A percentile compares a stretch with the other conserved stretches of the same genome.
These are phyloP conservation scores for Drepana falcataria DNA, from an alignment of 2,888 invertebrate species.

Conservation along the genomic window DNA sequence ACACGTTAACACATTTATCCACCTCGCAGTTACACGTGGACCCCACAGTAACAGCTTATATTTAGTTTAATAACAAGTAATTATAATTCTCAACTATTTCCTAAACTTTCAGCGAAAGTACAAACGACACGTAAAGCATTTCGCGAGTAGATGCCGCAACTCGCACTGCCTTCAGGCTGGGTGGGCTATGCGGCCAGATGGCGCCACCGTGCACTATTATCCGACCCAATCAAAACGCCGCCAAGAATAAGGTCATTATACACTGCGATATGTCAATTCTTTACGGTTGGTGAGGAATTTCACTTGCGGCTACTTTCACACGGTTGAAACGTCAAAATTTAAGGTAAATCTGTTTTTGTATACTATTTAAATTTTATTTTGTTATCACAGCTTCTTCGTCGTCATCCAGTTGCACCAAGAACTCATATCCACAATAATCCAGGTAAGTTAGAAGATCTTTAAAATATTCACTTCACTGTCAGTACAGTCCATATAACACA, in stretches of 20 bases:
- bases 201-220: slow-evolving; percentile 45
- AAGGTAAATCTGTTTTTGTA: slow-evolving; percentile 35
- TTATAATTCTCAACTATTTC: slow-evolving; percentile 34
- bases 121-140: slow-evolving; percentile 68
- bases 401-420: slow-evolving; percentile 25
- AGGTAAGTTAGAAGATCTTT: slow-evolving; percentile 31
- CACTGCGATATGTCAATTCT: slow-evolving; percentile 27
- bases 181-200: slow-evolving; percentile 45
- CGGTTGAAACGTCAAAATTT: slow-evolving; percentile 56
- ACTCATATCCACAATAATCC: slow-evolving; percentile 48
- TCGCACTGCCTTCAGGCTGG: slow-evolving; percentile 51
- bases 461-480: slow-evolving; percentile 55
- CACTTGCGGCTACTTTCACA: slow-evolving; percentile 57
- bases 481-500: slow-evolving; percentile 43
- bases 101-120: slow-evolving; percentile 62
- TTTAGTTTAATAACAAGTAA: slow-evolving; percentile 23
- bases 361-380: slow-evolving; percentile 31
- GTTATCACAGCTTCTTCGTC: slow-evolving; percentile 53
- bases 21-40: neutral
- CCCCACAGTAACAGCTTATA: neutral
- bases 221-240: slow-evolving; percentile 39
- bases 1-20: neutral
- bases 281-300: slow-evolving; percentile 35
- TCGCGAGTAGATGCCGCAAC: slow-evolving; percentile 48
- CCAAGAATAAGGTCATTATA: slow-evolving; percentile 24